Conservation (phyloP, 2,888 invertebrate genomes). For the Cheilosia grossa region DNA sequence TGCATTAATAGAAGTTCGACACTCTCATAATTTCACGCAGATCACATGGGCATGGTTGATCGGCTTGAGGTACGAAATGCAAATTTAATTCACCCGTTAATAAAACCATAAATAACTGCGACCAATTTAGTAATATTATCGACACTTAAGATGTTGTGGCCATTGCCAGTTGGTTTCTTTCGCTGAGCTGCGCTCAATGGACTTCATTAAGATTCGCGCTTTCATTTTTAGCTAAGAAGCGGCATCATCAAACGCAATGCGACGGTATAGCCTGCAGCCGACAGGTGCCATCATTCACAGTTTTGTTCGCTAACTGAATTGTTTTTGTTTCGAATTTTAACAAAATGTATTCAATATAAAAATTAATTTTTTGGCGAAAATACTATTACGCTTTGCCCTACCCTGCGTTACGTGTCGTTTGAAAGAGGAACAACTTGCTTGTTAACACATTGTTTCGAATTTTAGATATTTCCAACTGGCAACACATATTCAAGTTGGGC, state of each 20-base stretch:
- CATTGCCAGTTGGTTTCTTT: background rate
- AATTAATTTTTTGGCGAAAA: no score
- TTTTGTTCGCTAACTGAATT: background rate
- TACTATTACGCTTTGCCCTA: no score
- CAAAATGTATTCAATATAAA: background rate
- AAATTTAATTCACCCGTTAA: slow-evolving; percentile 10
- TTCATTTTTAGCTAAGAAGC: background rate
- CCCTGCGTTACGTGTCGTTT: no score
- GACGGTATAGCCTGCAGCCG: background rate
- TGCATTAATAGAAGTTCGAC: slow-evolving; percentile 26
- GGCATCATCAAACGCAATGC: background rate
- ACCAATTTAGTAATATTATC: slow-evolving; percentile 30
- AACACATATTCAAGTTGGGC: no score
- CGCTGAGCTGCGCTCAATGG: background rate
- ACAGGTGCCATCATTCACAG: background rate
- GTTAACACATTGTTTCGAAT: no score
- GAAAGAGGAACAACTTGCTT: no score
- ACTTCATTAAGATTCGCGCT: background rate
- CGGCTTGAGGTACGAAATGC: slow-evolving; percentile 23
- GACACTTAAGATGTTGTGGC: background rate
- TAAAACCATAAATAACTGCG: slow-evolving; percentile 32
- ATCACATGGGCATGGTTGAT: slow-evolving; percentile 13
- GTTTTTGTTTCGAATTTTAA: background rate
- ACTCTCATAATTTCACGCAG: slow-evolving; percentile 38
- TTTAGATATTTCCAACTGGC: no score